Percentiles rank a stretch among this genome's conserved stretches.
These are phyloP conservation scores for Coranthus polyacanthus DNA, from an alignment of 2,797 vertebrate species.

Conservation along the genomic window DNA sequence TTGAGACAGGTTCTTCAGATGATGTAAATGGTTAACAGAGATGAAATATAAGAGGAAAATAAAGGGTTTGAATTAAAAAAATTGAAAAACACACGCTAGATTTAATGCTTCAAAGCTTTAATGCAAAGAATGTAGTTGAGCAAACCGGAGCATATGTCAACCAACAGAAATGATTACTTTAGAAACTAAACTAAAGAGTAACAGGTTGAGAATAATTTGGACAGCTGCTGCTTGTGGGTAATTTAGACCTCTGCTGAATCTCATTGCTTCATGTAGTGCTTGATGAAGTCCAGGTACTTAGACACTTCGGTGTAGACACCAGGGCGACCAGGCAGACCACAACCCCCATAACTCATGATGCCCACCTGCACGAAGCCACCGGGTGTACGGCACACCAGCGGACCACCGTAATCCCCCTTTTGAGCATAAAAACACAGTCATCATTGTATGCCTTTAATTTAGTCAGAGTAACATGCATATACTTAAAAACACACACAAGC, in stretches of 20 bases:
- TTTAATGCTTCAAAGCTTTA: slow-evolving; percentile 63
- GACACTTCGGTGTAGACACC: slow-evolving; percentile 55
- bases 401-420: slow-evolving; percentile 83
- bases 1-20: too few species aligned
- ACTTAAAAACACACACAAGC: too few species aligned
- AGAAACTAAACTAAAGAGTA: not conserved
- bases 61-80: not conserved
- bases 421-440: not conserved
- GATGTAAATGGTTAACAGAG: too few species aligned
- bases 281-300: slow-evolving; percentile 34
- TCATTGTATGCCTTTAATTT: too few species aligned
- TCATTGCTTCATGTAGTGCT: not conserved
- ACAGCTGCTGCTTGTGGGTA: not conserved
- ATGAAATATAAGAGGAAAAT: too few species aligned
- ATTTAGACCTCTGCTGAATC: slow-evolving; percentile 16
- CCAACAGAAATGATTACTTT: too few species aligned
- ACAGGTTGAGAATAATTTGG: not conserved
- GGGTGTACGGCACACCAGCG: slow-evolving; percentile 71
- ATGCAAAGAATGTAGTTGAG: slow-evolving; percentile 15
- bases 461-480: too few species aligned
- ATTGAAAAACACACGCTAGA: not conserved
- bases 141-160: not conserved
- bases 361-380: slow-evolving; percentile 69
- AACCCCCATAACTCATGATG: slow-evolving; percentile 78
- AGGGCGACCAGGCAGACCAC: not conserved